Base-by-base conservation (phyloP, 2,797 vertebrate genomes). In the Botia almorhae region DNA sequence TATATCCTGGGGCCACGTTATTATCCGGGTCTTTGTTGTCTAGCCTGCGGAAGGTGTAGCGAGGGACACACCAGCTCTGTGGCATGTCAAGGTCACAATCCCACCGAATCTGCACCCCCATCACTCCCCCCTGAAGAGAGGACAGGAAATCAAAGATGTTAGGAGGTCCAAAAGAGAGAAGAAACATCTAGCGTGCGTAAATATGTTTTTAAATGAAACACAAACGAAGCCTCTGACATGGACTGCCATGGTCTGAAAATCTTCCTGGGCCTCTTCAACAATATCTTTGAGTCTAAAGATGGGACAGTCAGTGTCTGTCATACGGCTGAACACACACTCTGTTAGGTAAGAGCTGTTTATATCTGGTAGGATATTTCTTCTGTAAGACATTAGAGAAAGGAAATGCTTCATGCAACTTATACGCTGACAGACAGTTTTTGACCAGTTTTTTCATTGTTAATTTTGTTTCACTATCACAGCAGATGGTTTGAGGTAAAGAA, bases 71-170 rank as follows among this genome's bases (percentile, higher is more conserved):
- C 75, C 2, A 88, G 7, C 88, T 84, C 65, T 48, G 87, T 73
- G 94, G 89, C 0, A 67, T 69, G 89, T 97, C 95, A 83, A 96
- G 89, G 87, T 96, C 89, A 78, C 96, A 97, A 75, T 97, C 91
- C 96, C 96, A 97, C 23, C 94, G 93, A 81, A 97, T 97, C 83
- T 94, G 94, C 55, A 96, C 94, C 75, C 94, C 95, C 74, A 97
- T 95, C 76, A 96, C 94, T 69, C 95, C 96, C 1, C 96, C 96
- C 96, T 97, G 88, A 81, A 85, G 84, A 68, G 21, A 71, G 21
- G 10, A 26, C 11, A 61, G 5, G 14, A 7, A 58, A 17, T 2
- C 16, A 76, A 23, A 43, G 33, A 56, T 78, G 48, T 61, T 1
- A 60, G 21, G 14, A 13, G 7, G 8, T 16, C 6, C 21, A 1